Conservation (phyloP, 2,888 invertebrate genomes). For the Zhuqinia jingwanae region DNA sequence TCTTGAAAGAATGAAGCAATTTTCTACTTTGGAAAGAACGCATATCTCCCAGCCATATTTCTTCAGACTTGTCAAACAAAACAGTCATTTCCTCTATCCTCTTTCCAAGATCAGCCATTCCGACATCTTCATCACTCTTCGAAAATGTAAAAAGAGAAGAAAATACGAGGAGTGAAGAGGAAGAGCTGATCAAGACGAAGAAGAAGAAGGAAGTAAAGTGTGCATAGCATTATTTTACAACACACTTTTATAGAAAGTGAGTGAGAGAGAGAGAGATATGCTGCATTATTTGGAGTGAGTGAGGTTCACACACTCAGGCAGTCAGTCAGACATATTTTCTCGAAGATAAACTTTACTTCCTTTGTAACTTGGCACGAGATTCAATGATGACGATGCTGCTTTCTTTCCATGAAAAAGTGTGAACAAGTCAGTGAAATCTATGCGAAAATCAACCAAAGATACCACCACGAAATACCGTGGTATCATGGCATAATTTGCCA, state of each 20-base stretch:
- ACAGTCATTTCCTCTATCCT: constrained; percentile 73
- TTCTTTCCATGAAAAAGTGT: constrained; percentile 69
- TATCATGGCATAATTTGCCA: constrained; percentile 42
- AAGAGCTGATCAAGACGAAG: constrained; percentile 29
- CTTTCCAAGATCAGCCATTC: constrained; percentile 70
- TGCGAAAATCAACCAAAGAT: constrained; percentile 38
- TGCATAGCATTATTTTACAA: constrained; percentile 22
- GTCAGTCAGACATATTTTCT: constrained; percentile 41
- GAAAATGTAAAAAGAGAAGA: constrained; percentile 12
- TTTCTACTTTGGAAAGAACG: constrained; percentile 42
- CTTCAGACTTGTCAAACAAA: constrained; percentile 73
- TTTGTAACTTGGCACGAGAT: constrained; percentile 63
- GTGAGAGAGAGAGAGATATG: background rate
- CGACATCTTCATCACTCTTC: constrained; percentile 71
- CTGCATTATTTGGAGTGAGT: constrained; percentile 48
- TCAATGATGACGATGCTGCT: constrained; percentile 53
- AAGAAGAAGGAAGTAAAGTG: constrained; percentile 40
- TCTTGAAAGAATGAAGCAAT: constrained; percentile 29
- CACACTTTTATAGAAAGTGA: background rate
- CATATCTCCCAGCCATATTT: constrained; percentile 71
- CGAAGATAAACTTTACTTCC: constrained; percentile 57
- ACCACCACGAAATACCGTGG: constrained; percentile 17
- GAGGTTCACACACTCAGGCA: constrained; percentile 23
- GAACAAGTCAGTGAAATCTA: constrained; percentile 70
- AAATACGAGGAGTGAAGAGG: background rate